phyloP scores from a whole-genome alignment of 2,113 vertebrate genomes.

The Grus americana region DNA sequence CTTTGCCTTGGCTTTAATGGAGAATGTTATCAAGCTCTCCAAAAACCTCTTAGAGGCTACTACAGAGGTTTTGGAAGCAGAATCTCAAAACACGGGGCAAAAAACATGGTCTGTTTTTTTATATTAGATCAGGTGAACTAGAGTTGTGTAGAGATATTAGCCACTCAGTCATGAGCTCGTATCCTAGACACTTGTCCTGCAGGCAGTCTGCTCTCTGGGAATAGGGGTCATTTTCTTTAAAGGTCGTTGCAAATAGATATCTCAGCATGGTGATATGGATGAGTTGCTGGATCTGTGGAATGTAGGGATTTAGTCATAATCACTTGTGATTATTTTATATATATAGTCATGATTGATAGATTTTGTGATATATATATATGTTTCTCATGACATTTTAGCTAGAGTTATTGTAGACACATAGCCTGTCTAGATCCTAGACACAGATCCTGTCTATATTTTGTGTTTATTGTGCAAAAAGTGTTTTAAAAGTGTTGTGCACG shows the following conservation, averaged over 20 bases:
- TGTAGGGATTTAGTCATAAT: background rate
- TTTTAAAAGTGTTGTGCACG: background rate
- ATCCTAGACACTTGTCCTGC: background rate
- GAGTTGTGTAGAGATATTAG: background rate
- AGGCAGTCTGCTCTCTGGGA: slow-evolving; percentile 3
- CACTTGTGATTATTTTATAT: background rate
- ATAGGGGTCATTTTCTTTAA: slow-evolving; percentile 26
- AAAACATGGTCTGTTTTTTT: background rate
- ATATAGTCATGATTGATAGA: background rate
- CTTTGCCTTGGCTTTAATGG: background rate
- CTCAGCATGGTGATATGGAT: background rate
- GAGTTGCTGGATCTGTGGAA: background rate
- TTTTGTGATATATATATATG: background rate
- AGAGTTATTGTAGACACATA: background rate
- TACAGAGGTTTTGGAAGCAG: background rate
- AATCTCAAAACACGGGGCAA: background rate
- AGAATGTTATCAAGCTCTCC: background rate
- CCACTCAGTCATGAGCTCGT: background rate
- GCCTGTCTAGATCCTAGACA: background rate
- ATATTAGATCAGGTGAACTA: background rate
- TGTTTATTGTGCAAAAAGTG: background rate
- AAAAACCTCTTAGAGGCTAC: background rate
- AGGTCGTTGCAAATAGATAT: background rate
- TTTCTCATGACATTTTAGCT: background rate
- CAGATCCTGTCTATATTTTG: background rate